Base-by-base conservation (phyloP, 2,797 vertebrate species). In the Mustela erminea region DNA sequence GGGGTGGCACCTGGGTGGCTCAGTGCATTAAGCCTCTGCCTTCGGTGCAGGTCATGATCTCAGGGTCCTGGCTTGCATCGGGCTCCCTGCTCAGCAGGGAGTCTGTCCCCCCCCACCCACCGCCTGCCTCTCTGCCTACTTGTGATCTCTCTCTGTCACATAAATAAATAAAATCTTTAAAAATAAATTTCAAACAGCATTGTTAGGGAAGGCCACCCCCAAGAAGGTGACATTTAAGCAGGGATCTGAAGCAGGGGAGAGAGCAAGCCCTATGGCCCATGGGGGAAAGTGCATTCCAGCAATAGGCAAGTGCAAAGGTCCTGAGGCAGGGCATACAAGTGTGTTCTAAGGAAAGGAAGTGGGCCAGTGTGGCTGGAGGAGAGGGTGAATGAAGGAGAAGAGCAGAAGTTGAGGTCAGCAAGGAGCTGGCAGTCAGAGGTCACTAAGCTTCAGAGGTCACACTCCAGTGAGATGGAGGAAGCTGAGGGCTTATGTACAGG, bases 251-350 rank as follows among this genome's bases (percentile, higher is more conserved):
- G 58, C 4, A 32, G 38, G 46, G 2, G 11, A 49, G 1, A 18
- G 43, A 29, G 29, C 0, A 2, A 74, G 49, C n/a, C 35, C 2
- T 2, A 9, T 1, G 35, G 49, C 7, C 43, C 11, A 38, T 2
- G 1, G 15, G 20, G 23, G 56, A 54, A 21, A 41, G 49, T 0
- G 1, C 4, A 3, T 29, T 64, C 41, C 17, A 1, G 25, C 5
- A 15, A 60, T 62, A 38, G 41, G 43, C n/a, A 78, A 20, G 62
- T 29, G 52, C 43, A 41, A 68, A 87, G 62, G 90, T 2, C 89
- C 87, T 46, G 32, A 43, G 88, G 86, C 23, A 87, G 84, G 10
- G 8, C 0, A 5, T 3, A 3, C n/a, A 3, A 56, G 17, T 27
- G 2, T 18, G 38, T 23, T 72, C 43, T 58, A 35, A 21, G 0